Percentiles rank a stretch among this genome's conserved stretches.
These are phyloP conservation scores for Allobates femoralis DNA, from an alignment of 2,797 vertebrate species.

Conservation along the genomic window DNA sequence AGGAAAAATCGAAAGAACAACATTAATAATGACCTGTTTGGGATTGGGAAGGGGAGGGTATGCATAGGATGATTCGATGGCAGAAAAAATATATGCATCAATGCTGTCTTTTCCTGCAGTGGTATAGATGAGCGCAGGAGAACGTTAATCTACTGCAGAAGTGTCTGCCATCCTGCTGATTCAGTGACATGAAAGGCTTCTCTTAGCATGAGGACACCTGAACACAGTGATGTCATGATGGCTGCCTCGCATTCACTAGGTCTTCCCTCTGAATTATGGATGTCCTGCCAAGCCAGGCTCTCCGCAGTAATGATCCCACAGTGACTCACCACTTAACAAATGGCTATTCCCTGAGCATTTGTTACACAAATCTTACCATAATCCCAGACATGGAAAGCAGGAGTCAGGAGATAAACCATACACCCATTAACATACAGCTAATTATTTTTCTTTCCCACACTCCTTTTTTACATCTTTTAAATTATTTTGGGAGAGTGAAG, in stretches of 20 bases:
- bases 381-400: conserved; percentile 39
- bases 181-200: conserved; percentile 37
- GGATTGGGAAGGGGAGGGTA: too few relatives aligned
- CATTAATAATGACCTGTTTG: too few relatives aligned
- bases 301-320: conserved; percentile 46
- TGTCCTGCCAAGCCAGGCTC: conserved; percentile 46
- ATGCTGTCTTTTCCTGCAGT: background rate
- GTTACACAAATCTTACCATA: conserved; percentile 46
- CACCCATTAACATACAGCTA: conserved; percentile 7
- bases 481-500: background rate
- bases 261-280: conserved; percentile 60
- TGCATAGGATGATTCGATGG: too few relatives aligned
- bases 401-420: conserved; percentile 26
- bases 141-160: background rate
- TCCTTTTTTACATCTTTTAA: background rate
- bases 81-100: too few relatives aligned
- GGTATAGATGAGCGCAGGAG: too few relatives aligned
- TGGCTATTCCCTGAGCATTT: conserved; percentile 60
- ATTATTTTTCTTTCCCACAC: background rate
- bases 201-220: conserved; percentile 22
- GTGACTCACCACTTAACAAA: conserved; percentile 62
- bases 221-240: conserved; percentile 51
- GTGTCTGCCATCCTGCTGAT: conserved; percentile 10
- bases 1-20: too few relatives aligned
- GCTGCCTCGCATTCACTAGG: conserved; percentile 32